phyloP scores from a whole-genome alignment of 1,140 invertebrate species.

The Pseudomyrmex sp. region DNA sequence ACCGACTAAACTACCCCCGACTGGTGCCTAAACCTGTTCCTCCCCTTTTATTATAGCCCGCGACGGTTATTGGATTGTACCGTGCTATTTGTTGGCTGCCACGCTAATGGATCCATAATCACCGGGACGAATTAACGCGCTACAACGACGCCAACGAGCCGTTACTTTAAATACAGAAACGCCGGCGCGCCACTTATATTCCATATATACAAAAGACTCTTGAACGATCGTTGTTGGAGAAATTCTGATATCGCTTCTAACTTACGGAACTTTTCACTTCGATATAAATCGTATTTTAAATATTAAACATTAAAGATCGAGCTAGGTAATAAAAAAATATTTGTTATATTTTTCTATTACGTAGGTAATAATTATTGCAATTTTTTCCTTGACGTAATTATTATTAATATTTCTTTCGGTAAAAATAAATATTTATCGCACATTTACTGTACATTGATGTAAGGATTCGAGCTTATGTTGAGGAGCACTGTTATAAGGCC shows the following conservation, averaged over 20 bases:
- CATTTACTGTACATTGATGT: neutral
- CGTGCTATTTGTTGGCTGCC: conserved; percentile 82
- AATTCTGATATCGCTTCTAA: conserved; percentile 18
- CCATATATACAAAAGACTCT: neutral
- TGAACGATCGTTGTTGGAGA: conserved; percentile 10
- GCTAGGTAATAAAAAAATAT: neutral
- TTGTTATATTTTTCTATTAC: too few relatives aligned
- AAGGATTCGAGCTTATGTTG: too few relatives aligned
- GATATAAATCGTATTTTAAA: neutral
- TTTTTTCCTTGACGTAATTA: too few relatives aligned
- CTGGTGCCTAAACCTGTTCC: conserved; percentile 79
- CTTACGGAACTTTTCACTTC: neutral
- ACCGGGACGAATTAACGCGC: conserved; percentile 79
- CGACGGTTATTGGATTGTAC: conserved; percentile 83
- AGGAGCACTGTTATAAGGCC: too few relatives aligned
- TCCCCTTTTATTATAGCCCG: conserved; percentile 80
- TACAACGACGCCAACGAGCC: conserved; percentile 57
- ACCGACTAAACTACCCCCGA: conserved; percentile 80
- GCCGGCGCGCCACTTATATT: conserved; percentile 35
- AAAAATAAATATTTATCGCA: too few relatives aligned
- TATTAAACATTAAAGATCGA: neutral
- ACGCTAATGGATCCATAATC: conserved; percentile 84
- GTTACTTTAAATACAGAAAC: conserved; percentile 64
- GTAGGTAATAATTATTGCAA: too few relatives aligned
- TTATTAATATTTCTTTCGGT: too few relatives aligned